Conservation (phyloP, 2,888 invertebrate genomes). For the Clepsis dumicolana region DNA sequence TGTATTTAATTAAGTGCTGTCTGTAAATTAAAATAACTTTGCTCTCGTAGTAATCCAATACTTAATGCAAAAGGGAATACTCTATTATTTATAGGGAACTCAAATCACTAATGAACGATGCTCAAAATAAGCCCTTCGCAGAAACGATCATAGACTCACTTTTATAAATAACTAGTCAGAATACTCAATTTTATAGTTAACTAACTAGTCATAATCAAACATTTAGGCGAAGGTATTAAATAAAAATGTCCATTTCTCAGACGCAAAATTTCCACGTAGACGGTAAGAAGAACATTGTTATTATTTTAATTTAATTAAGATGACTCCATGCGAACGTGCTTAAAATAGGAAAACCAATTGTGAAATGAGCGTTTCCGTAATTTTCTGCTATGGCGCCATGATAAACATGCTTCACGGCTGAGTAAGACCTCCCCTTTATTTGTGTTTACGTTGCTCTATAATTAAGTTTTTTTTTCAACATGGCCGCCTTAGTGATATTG, state of each 20-base stretch:
- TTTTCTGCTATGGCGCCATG: conserved; percentile 11
- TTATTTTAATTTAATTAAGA: conserved; percentile 7
- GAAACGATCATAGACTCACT: background rate
- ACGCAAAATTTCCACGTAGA: background rate
- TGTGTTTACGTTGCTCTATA: conserved; percentile 29
- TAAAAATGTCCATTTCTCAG: background rate
- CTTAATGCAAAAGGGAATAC: too few relatives aligned
- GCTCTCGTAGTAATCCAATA: too few relatives aligned
- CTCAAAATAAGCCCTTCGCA: background rate
- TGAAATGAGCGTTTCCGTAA: conserved; percentile 10
- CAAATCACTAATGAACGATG: too few relatives aligned
- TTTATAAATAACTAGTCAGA: background rate
- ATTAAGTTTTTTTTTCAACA: conserved; percentile 34
- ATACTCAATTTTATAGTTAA: too few relatives aligned
- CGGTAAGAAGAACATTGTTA: background rate
- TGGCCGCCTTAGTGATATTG: conserved; percentile 38
- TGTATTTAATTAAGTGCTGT: too few relatives aligned
- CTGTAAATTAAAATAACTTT: too few relatives aligned
- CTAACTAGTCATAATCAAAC: background rate
- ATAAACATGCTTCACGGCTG: conserved; percentile 10
- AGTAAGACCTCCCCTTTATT: conserved; percentile 17
- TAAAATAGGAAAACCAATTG: conserved; percentile 6
- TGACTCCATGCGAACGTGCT: background rate
- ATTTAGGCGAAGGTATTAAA: background rate
- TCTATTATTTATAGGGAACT: too few relatives aligned